These are phyloP conservation scores for Dipodomys spectabilis DNA, from an alignment of 2,113 vertebrate species.

Conservation along the genomic window DNA sequence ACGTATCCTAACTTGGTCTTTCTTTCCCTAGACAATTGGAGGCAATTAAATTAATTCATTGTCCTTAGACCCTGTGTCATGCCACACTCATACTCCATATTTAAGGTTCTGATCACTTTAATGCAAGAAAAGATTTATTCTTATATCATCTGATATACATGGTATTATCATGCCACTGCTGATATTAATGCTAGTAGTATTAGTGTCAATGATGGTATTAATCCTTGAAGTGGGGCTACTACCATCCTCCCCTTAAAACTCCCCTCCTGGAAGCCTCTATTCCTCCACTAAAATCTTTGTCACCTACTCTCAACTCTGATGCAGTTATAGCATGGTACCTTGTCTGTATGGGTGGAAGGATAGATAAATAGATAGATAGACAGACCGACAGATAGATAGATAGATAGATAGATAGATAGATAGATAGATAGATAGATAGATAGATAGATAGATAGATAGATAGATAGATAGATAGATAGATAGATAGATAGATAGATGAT, in stretches of 20 bases:
- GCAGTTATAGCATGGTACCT: neutral
- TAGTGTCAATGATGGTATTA: too few species aligned
- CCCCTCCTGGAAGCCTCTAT: neutral
- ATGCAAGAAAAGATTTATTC: neutral
- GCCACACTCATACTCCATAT: neutral
- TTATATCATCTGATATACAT: neutral
- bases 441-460: too few species aligned
- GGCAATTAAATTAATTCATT: conserved; percentile 54
- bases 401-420: neutral
- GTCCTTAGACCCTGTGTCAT: conserved; percentile 22
- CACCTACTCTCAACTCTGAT: neutral
- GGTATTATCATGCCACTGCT: neutral
- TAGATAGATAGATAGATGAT: too few species aligned
- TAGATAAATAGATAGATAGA: neutral
- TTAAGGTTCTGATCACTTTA: neutral
- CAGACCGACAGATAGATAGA: neutral
- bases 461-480: neutral
- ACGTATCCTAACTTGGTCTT: neutral
- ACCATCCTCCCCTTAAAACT: neutral
- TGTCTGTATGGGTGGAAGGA: neutral
- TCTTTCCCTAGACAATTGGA: neutral
- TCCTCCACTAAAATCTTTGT: neutral
- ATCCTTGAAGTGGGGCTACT: neutral
- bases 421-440: neutral
- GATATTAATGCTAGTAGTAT: neutral